These are phyloP conservation scores for Archocentrus centrarchus DNA, from an alignment of 2,113 vertebrate species.

Conservation along the genomic window DNA sequence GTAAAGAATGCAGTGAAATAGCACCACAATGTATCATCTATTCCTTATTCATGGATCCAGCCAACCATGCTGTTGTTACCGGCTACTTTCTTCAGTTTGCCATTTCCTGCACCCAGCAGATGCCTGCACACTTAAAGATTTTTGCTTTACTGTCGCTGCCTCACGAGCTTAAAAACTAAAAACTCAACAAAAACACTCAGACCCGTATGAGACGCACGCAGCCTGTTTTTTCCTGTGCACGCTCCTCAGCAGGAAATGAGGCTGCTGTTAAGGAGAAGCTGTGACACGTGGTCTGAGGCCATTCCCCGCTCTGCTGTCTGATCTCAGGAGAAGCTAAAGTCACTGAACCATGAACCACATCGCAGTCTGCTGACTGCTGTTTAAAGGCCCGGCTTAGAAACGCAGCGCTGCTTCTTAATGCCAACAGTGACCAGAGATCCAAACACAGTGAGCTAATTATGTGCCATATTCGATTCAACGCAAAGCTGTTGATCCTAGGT, in stretches of 20 bases:
- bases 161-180: background rate
- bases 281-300: conserved; percentile 33
- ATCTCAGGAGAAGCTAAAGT: conserved; percentile 52
- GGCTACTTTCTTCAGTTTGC: accelerated
- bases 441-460: background rate
- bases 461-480: background rate
- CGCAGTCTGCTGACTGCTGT: conserved; percentile 1
- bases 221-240: conserved; percentile 13
- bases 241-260: conserved; percentile 45
- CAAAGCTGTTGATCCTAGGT: accelerated
- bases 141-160: background rate
- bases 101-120: background rate
- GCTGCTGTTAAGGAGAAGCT: conserved; percentile 12
- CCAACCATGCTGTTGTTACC: background rate
- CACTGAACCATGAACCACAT: conserved; percentile 47
- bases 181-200: background rate
- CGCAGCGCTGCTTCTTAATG: background rate
- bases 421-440: background rate
- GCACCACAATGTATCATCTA: background rate
- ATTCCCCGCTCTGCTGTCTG: background rate
- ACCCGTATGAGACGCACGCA: background rate
- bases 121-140: background rate
- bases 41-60: background rate
- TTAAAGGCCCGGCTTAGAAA: background rate
- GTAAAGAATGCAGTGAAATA: background rate